A percentile compares a stretch with the other conserved stretches of the same genome.
phyloP scores from a whole-genome alignment of 2,797 vertebrate genomes.

The Sebastes jordani region DNA sequence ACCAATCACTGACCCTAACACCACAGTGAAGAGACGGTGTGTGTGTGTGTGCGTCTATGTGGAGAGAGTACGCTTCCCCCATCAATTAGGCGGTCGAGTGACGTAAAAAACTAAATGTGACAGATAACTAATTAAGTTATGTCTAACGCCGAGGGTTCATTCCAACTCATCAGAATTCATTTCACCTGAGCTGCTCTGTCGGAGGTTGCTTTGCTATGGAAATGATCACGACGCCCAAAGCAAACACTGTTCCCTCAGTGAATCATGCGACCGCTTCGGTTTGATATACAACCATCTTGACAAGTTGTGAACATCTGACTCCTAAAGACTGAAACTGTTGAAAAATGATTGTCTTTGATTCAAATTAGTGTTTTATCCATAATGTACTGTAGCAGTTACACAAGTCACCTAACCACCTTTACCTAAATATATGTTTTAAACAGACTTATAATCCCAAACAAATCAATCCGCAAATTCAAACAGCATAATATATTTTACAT shows the following conservation, averaged over 20 bases:
- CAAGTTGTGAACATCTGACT: not conserved
- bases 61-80: not conserved
- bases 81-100: not conserved
- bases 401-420: not conserved
- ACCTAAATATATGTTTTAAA: not conserved
- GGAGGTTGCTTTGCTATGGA: constrained; percentile 10
- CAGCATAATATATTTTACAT: not conserved
- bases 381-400: not conserved
- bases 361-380: not conserved
- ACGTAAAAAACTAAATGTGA: constrained; percentile 28
- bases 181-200: constrained; percentile 28
- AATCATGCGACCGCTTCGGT: not conserved
- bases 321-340: not conserved
- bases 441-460: too few relatives aligned
- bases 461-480: not conserved
- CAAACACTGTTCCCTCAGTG: not conserved
- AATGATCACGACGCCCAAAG: constrained; percentile 12
- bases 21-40: not conserved
- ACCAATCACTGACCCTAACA: constrained; percentile 15
- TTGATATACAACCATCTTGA: not conserved
- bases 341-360: rapidly evolving
- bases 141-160: constrained; percentile 17
- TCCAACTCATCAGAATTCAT: constrained; percentile 35
- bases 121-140: constrained; percentile 31
- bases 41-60: not conserved